phyloP scores from a whole-genome alignment of 92 coral and sea anemone genomes.

The Heliopora coerulea region DNA sequence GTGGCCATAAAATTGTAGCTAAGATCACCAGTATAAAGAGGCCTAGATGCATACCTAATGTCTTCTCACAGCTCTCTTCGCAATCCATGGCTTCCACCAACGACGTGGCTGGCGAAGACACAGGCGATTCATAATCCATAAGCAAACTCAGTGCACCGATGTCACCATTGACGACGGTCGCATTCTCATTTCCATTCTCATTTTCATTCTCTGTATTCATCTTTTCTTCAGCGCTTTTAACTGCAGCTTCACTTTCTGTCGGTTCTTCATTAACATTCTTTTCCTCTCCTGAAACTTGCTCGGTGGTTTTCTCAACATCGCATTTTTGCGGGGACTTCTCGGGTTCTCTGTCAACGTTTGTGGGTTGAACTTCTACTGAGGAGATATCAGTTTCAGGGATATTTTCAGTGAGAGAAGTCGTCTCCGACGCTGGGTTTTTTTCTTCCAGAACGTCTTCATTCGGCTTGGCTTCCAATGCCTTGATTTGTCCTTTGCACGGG shows the following conservation, averaged over 20 bases:
- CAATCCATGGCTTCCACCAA: conserved; percentile 6
- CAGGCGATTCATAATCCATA: conserved; percentile 80
- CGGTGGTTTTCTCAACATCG: conserved; percentile 1
- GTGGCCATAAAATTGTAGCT: no score
- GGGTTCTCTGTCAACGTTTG: not conserved
- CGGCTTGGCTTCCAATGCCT: conserved; percentile 8
- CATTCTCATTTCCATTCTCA: not conserved
- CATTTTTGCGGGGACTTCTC: no score
- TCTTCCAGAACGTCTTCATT: conserved; percentile 2
- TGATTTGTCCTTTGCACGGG: conserved; percentile 58
- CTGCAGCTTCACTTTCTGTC: not conserved
- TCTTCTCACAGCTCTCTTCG: conserved; percentile 10
- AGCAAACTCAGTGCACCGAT: conserved; percentile 68
- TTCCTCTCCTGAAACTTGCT: not conserved
- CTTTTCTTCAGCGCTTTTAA: not conserved
- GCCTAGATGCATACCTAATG: conserved; percentile 10
- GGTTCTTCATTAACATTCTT: not conserved
- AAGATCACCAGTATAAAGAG: no score
- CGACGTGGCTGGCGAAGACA: conserved; percentile 28
- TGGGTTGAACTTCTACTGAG: not conserved
- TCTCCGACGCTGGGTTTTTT: not conserved
- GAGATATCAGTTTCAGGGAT: not conserved
- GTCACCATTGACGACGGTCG: not conserved
- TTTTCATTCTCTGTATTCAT: not conserved
- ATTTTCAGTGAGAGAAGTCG: not conserved